These are phyloP conservation scores for Anas capensis DNA, from an alignment of 2,797 vertebrate species.

Conservation along the genomic window DNA sequence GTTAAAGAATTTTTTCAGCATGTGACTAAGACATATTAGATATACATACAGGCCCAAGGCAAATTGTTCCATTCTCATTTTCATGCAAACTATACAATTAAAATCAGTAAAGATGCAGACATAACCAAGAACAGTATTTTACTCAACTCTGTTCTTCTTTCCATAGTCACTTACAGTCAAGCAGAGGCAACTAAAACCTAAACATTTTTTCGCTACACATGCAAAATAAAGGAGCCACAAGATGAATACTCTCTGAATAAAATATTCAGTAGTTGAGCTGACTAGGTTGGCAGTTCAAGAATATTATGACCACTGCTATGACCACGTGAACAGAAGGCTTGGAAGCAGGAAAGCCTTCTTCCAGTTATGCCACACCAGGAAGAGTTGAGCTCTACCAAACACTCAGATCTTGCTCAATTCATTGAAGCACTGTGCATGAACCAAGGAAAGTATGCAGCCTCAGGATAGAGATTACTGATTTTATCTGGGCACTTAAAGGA, in stretches of 20 bases:
- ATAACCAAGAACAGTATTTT: neutral
- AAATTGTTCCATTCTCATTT: neutral
- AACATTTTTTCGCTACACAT: fast-evolving
- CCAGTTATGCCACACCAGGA: fast-evolving
- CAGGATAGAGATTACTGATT: neutral
- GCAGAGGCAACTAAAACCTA: neutral
- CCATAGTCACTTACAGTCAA: neutral
- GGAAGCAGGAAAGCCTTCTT: neutral
- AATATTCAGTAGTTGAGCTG: fast-evolving
- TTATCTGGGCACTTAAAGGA: neutral
- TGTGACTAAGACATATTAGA: neutral
- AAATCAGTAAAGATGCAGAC: neutral
- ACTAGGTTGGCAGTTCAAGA: neutral
- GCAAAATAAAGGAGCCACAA: neutral
- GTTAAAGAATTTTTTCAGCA: slow-evolving; percentile 26
- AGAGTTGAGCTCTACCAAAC: neutral
- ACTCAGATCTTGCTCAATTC: fast-evolving
- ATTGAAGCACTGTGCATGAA: too few relatives aligned
- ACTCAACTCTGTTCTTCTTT: neutral
- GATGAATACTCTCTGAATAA: too few relatives aligned
- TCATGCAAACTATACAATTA: neutral
- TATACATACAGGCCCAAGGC: neutral
- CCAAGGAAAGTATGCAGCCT: neutral
- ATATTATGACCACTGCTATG: fast-evolving
- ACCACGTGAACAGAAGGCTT: fast-evolving